Base-by-base conservation (phyloP, 2,888 invertebrate genomes). In the Lepas anatifera region DNA sequence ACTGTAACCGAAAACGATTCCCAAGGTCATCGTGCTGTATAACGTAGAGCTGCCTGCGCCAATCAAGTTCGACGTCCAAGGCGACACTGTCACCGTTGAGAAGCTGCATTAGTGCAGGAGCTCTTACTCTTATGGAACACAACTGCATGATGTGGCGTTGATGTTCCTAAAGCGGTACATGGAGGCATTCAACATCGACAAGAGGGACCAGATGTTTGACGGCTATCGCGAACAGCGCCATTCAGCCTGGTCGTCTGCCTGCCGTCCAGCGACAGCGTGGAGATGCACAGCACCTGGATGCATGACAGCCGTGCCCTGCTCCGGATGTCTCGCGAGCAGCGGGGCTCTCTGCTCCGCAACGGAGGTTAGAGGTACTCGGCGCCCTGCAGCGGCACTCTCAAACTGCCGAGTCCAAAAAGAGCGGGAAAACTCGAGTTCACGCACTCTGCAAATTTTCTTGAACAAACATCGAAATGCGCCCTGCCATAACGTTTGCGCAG, bases 101-200 rank as follows among this genome's bases (percentile, higher is more conserved):
- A 80, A 82, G n/a, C 77, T 92, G 6, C 93, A 92, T 0, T 80
- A 84, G 0, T 81, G 85, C 0, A 84, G 87, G 77, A 88, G 88
- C 73, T 89, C 89, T 11, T 94, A 88, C 77, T 82, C 86, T 66
- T 78, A 81, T 52, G 80, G 83, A 22, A n/a, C 37, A 1, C 64
- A 64, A 16, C 64, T 39, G 37, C 35, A 25, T 3, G 64, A 83
- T 72, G 82, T 92, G 32, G 87, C 92, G 4, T 84, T 89, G 2
- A 87, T 88, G 76, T 95, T 95, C 80, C 81, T 95, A 58, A 89
- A 92, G 71, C 92, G 94, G 78, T 94, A 91, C 80, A 92, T 89
- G 76, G 83, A 87, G 78, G 95, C 95, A 80, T 79, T 82, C 2
- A 81, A 81, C 0, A 87, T 88, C 18, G 87, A 86, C 74, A 76